phyloP scores from a whole-genome alignment of 2,113 vertebrate genomes.

The Alexandromys fortis region DNA sequence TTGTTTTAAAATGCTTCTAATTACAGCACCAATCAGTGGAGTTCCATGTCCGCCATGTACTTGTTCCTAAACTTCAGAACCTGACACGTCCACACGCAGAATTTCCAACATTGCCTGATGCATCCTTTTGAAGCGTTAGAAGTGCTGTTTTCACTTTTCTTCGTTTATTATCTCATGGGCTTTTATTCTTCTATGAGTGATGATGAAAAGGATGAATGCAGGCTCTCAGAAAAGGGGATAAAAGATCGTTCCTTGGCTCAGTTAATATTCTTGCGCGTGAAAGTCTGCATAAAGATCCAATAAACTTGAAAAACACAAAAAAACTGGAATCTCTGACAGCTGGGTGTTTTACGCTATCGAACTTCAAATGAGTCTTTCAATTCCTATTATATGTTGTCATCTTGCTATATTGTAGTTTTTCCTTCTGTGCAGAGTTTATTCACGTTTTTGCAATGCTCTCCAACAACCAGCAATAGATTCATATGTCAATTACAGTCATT shows the following conservation, averaged over 20 bases:
- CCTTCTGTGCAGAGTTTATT: slow-evolving; percentile 53
- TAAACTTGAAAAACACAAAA: slow-evolving; percentile 63
- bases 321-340: slow-evolving; percentile 69
- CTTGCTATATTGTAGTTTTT: slow-evolving; percentile 44
- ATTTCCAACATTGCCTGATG: slow-evolving; percentile 9
- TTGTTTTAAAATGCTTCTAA: not conserved
- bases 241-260: slow-evolving; percentile 65
- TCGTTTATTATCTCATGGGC: slow-evolving; percentile 62
- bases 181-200: slow-evolving; percentile 71
- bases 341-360: slow-evolving; percentile 62
- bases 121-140: slow-evolving; percentile 48
- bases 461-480: slow-evolving; percentile 43
- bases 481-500: slow-evolving; percentile 6
- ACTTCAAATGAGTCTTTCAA: slow-evolving; percentile 75
- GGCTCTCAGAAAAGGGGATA: slow-evolving; percentile 69
- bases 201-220: slow-evolving; percentile 76
- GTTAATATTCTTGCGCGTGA: slow-evolving; percentile 55
- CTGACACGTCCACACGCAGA: not conserved
- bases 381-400: slow-evolving; percentile 73
- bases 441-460: slow-evolving; percentile 41
- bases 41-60: not conserved
- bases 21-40: not conserved
- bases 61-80: not conserved
- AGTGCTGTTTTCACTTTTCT: slow-evolving; percentile 72
- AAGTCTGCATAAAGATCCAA: slow-evolving; percentile 73